phyloP scores from a whole-genome alignment of 2,888 invertebrate genomes.

The Hipparchia sbordonii region DNA sequence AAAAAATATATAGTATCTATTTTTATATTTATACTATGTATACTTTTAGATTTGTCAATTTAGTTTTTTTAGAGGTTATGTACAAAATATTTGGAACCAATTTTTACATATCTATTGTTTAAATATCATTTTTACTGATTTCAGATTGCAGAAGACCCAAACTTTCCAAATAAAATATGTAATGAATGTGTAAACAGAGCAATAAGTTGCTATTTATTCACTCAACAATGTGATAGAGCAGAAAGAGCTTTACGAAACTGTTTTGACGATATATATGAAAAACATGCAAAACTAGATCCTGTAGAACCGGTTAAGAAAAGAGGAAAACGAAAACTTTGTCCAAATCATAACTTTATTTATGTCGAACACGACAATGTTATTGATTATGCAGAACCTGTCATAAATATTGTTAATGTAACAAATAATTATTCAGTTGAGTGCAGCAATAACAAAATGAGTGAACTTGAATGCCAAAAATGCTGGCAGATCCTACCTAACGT shows the following conservation, averaged over 20 bases:
- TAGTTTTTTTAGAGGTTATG: too few species aligned
- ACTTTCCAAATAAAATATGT: slow-evolving; percentile 70
- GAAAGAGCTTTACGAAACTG: slow-evolving; percentile 68
- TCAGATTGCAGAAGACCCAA: slow-evolving; percentile 59
- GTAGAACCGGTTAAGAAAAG: slow-evolving; percentile 59
- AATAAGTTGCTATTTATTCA: slow-evolving; percentile 65
- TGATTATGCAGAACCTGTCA: slow-evolving; percentile 69
- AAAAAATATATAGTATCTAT: too few species aligned
- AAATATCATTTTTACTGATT: slow-evolving; percentile 42
- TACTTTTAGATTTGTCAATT: too few species aligned
- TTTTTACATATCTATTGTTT: not conserved
- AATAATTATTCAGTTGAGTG: slow-evolving; percentile 44
- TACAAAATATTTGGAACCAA: too few species aligned
- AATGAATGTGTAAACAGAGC: slow-evolving; percentile 61
- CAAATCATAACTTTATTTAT: slow-evolving; percentile 60
- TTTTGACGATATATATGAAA: slow-evolving; percentile 68
- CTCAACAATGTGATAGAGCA: slow-evolving; percentile 69
- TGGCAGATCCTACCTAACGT: slow-evolving; percentile 62
- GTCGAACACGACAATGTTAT: slow-evolving; percentile 61
- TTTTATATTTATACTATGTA: too few species aligned
- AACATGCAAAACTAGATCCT: slow-evolving; percentile 67
- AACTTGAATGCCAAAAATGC: slow-evolving; percentile 68
- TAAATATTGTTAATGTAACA: slow-evolving; percentile 57
- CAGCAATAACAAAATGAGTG: slow-evolving; percentile 47
- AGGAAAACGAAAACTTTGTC: slow-evolving; percentile 64